Conservation (phyloP, 2,113 vertebrate genomes). For the Tachysurus fulvidraco region DNA sequence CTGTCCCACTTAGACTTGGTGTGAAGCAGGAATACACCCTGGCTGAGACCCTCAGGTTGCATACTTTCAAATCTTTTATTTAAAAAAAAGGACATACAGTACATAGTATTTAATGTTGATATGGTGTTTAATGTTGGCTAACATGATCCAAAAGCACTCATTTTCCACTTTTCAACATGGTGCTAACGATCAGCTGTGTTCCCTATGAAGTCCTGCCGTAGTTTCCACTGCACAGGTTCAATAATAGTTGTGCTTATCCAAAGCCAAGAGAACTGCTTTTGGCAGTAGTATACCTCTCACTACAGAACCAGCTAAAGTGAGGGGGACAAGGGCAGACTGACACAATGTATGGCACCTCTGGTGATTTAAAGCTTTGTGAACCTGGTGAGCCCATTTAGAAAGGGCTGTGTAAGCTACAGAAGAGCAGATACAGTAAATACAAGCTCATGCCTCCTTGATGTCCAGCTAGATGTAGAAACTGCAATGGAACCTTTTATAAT, state of each 20-base stretch:
- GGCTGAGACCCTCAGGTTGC: neutral
- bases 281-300: conserved; percentile 64
- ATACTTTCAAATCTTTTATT: neutral
- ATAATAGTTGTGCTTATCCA: conserved; percentile 71
- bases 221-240: conserved; percentile 81
- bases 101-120: neutral
- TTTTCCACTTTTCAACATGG: neutral
- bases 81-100: too few relatives aligned
- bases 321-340: conserved; percentile 54
- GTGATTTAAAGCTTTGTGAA: conserved; percentile 8
- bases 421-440: neutral
- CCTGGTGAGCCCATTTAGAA: neutral
- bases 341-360: neutral
- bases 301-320: conserved; percentile 49
- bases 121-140: neutral
- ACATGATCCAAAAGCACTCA: neutral
- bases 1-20: neutral
- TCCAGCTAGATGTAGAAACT: neutral
- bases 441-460: neutral
- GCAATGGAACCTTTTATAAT: neutral
- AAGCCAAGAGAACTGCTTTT: conserved; percentile 66
- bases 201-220: conserved; percentile 55
- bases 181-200: neutral
- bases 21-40: neutral
- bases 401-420: neutral